Base-by-base conservation (phyloP, 92 coral and sea anemone species). In the Isaurus tuberculatus region DNA sequence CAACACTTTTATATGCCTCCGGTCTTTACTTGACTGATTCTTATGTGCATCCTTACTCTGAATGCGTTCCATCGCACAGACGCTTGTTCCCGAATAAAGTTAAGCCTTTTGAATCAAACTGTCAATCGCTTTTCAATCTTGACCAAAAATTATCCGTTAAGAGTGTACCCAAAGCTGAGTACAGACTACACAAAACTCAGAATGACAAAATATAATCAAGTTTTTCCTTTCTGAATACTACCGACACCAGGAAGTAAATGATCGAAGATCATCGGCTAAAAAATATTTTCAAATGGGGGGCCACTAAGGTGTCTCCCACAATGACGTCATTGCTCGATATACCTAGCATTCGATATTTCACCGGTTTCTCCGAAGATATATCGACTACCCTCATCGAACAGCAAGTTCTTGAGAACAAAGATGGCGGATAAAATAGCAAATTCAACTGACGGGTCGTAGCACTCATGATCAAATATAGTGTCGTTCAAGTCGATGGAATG, bases 401-500 rank as follows among this genome's bases (percentile, higher is more conserved):
- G 28, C 11, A 5, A 88, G 70, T 85, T 65, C 48, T 20, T n/a
- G n/a, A n/a, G n/a, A 81, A 16, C 8, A 9, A 63, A 96, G 22
- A 96, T 96, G 99, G 99, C 99, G 91, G 95, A 91, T 37, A 87
- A 89, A 74, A 83, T 70, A 37, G 75, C 67, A 55, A 91, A 84
- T 70, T 80, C 89, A n/a, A n/a, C n/a, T n/a, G 14, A 72, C 87
- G 15, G 34, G 64, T 37, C 85, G 83, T 65, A 79, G 89, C 23
- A 85, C 88, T 70, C 94, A n/a, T n/a, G n/a, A n/a, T n/a, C n/a
- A 90, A 80, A 93, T 96, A 55, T 98, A 96, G n/a, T 34, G 91
- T 91, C 66, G 99, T 96, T 49, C 93, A 83, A 69, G 94, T 96
- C 31, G 99, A 96, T 74, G 99, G 99, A 84, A 82, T 96, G 98